Evolutionary conservation across 2,797 vertebrate species (phyloP), one percentile per base, ranked within the genome.

Genomic region (Lophotriccus pileatus): DNA sequence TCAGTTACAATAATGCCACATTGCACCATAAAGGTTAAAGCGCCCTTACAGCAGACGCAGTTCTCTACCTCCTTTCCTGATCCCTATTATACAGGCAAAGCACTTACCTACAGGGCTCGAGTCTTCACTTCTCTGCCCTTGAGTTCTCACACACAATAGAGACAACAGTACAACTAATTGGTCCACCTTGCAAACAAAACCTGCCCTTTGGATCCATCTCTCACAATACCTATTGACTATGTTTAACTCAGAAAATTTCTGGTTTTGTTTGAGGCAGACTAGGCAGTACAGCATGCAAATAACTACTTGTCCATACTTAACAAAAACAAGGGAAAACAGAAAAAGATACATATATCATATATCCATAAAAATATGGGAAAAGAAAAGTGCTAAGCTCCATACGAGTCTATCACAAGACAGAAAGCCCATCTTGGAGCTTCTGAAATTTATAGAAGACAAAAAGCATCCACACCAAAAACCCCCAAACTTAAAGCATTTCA

Each of bases 61-160:
- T 30, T 76, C 39, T 62, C 59, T 14, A 44, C 25, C 19, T 53
- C 15, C 47, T 49, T 24, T 62, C 36, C 8, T 30, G 15, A 81
- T 50, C 32, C 20, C 30, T 50, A 9, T 50, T 53, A 74, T 3
- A 44, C 16, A 72, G 23, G 37, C 28, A 92, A 50, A 85, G 37
- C 23, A 74, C 23, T 21, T 73, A 76, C 17, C 46, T 67, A 41
- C 1, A 23, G 16, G 27, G 12, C 34, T 81, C 0, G 0, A 64
- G 36, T 30, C 34, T 82, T 84, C 47, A 23, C 10, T 34, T 52
- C 22, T 59, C 79, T 72, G 39, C 12, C 28, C 25, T n/a, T 55
- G 41, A 49, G 47, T 53, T 70, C 49, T 74, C 22, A 47, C 20
- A 53, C 22, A 34, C 58, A 52, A 43, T 0, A 34, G 27, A 67